Conservation (phyloP, 2,113 vertebrate genomes). For the Parus major region DNA sequence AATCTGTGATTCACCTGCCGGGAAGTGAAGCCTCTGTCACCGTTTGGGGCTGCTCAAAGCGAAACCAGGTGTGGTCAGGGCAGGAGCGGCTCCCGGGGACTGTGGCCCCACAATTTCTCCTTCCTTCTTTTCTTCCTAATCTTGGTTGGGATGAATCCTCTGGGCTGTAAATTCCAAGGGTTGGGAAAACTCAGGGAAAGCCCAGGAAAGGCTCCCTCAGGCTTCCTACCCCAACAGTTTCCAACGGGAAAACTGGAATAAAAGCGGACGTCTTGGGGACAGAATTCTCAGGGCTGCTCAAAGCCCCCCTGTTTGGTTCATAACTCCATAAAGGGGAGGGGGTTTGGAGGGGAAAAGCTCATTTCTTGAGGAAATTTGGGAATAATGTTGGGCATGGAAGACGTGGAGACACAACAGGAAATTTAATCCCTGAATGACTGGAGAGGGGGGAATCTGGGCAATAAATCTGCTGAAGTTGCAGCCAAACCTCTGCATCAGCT, state of each 20-base stretch:
- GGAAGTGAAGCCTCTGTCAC: not conserved
- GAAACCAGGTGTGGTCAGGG: not conserved
- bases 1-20: not conserved
- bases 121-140: not conserved
- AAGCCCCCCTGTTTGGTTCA: accelerated
- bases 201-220: not conserved
- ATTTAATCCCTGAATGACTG: not conserved
- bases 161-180: not conserved
- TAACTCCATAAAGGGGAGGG: accelerated
- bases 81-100: not conserved
- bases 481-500: not conserved
- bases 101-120: not conserved
- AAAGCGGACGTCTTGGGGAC: not conserved
- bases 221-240: not conserved
- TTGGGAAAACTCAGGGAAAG: not conserved
- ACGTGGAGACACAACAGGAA: not conserved
- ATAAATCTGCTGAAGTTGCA: not conserved
- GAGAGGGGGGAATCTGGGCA: not conserved
- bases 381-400: not conserved
- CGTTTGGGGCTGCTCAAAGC: too few relatives aligned
- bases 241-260: not conserved
- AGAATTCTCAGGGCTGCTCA: not conserved
- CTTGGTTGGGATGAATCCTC: not conserved
- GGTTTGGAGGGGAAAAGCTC: not conserved
- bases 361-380: not conserved